These are phyloP conservation scores for Isotomurus palustris DNA, from an alignment of 2,888 invertebrate species.

Conservation along the genomic window DNA sequence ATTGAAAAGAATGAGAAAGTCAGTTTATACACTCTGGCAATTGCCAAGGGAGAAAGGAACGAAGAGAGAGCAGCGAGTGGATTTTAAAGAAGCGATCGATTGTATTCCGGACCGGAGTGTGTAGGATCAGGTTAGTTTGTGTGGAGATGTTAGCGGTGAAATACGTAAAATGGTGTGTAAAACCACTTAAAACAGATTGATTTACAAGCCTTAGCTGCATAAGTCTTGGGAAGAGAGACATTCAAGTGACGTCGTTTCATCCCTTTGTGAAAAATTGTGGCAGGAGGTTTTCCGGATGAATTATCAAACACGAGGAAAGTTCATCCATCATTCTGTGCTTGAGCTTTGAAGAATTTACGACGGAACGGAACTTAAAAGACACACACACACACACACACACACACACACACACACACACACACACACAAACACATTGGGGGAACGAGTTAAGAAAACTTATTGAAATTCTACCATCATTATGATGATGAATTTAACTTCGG, in stretches of 20 bases:
- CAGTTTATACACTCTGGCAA: too few species aligned
- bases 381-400: too few species aligned
- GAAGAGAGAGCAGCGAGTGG: too few species aligned
- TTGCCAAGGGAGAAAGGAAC: too few species aligned
- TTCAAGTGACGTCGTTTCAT: conserved; percentile 6
- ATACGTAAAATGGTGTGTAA: too few species aligned
- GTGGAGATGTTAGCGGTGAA: too few species aligned
- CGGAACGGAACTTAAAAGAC: not conserved
- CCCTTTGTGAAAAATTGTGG: conserved; percentile 10
- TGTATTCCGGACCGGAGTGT: too few species aligned
- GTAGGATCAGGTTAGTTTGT: too few species aligned
- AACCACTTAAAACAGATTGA: not conserved
- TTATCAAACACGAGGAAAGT: conserved; percentile 12
- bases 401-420: too few species aligned
- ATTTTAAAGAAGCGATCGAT: too few species aligned
- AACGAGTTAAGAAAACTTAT: not conserved
- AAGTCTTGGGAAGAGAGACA: conserved; percentile 1
- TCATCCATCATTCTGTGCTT: conserved; percentile 11
- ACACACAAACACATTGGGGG: not conserved
- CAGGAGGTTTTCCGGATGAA: conserved; percentile 11
- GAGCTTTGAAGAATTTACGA: not conserved
- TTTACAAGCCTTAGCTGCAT: not conserved
- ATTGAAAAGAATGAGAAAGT: too few species aligned
- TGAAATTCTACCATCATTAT: not conserved
- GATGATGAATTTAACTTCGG: not conserved